Evolutionary conservation across 1,140 invertebrate genomes (phyloP), one percentile per base, ranked within the genome.

Genomic region (Bombus cullumanus): DNA sequence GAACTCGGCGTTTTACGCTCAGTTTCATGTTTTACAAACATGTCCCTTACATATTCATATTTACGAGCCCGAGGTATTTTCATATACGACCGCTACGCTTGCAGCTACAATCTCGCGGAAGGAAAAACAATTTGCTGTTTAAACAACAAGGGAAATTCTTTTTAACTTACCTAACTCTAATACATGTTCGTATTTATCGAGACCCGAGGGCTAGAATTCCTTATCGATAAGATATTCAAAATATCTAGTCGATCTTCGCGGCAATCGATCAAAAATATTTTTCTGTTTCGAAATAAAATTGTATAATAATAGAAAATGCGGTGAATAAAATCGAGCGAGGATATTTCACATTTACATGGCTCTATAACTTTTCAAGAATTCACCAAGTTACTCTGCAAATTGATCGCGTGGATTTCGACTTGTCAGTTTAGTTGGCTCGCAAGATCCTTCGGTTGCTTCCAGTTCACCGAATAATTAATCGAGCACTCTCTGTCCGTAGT

Each of bases 401-500:
- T 28, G 69, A 71, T 39, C 39, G 22, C 37, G 5, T 18, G 1
- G 59, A 47, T 66, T 76, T 77, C 28, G 34, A 18, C 5, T 18
- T 73, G 25, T 66, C 68, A 37, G 37, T 81, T 1, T 28, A 15
- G 39, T 31, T 28, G 25, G n/a, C 28, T 2, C 41, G 34, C 25
- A 83, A 57, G 73, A 77, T 41, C n/a, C 34, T 80, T 39, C 74
- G 25, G 72, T 59, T 25, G 62, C 80, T 89, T 85, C 84, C 25
- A 37, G 41, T 59, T 53, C 77, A 53, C 71, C 77, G 82, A 89
- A 88, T 88, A 89, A 88, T 88, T 88, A 86, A 89, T 89, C 83
- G 69, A 66, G 62, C 47, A 53, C 47, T n/a, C 78, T 43, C 73
- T 79, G 43, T 57, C 43, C 31, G 47, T 22, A 66, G 79, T 74